A percentile compares a stretch with the other conserved stretches of the same genome.
Conservation (phyloP, 2,113 vertebrate species). For the Cheirogaleus medius region DNA sequence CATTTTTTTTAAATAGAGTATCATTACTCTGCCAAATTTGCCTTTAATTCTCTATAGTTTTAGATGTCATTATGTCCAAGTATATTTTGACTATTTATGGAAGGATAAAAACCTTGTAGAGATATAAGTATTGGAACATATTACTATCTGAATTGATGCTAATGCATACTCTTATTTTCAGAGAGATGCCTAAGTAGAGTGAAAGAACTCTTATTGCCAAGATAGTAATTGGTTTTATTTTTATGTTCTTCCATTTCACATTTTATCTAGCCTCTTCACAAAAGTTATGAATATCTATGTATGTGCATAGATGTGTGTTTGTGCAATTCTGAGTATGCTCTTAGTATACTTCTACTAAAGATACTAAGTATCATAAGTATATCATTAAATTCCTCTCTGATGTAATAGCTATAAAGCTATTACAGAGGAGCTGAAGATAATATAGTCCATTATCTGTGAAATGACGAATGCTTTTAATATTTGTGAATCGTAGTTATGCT, state of each 20-base stretch:
- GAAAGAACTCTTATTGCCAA: slow-evolving; percentile 27
- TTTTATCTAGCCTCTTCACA: slow-evolving; percentile 36
- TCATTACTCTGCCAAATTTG: background rate
- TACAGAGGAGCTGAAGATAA: background rate
- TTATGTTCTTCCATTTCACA: slow-evolving; percentile 24
- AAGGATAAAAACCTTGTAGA: background rate
- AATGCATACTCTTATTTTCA: slow-evolving; percentile 48
- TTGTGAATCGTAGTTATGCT: background rate
- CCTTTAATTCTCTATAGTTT: slow-evolving; percentile 43
- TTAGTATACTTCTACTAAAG: slow-evolving; percentile 4
- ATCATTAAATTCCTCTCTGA: slow-evolving; percentile 38
- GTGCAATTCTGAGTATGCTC: slow-evolving; percentile 16
- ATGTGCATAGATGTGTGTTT: background rate
- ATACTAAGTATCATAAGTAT: background rate
- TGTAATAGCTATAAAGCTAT: slow-evolving; percentile 8
- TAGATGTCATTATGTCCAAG: background rate
- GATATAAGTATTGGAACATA: background rate
- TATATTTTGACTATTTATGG: slow-evolving; percentile 9
- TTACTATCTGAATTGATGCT: slow-evolving; percentile 14
- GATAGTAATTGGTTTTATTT: slow-evolving; percentile 53
- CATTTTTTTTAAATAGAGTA: background rate
- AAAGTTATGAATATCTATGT: slow-evolving; percentile 23
- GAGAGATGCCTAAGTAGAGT: slow-evolving; percentile 7
- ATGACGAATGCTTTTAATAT: background rate
- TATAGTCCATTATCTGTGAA: background rate